A percentile compares a stretch with the other conserved stretches of the same genome.
Conservation (phyloP, 35 echinoderm and acorn worm species). For the Hemicentrotus pulcherrimus region DNA sequence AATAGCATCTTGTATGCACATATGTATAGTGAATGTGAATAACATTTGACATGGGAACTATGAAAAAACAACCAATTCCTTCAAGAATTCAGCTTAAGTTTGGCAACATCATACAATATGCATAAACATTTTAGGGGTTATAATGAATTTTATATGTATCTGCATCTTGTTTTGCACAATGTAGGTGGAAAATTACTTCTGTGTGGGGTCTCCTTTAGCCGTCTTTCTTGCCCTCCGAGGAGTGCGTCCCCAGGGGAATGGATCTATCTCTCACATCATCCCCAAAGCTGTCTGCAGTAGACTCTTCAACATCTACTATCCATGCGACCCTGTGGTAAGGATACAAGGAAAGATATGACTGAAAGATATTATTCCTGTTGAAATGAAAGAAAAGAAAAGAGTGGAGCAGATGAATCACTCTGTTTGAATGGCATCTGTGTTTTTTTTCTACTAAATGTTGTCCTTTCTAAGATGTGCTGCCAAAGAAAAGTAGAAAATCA, state of each 20-base stretch:
- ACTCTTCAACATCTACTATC: conserved; percentile 96
- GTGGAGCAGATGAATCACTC: too few species aligned
- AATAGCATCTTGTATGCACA: too few species aligned
- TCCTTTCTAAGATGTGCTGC: too few species aligned
- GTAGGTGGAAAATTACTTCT: conserved; percentile 92
- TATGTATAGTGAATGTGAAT: too few species aligned
- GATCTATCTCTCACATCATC: conserved; percentile 80
- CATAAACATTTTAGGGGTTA: too few species aligned
- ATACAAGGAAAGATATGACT: not conserved
- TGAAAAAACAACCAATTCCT: too few species aligned
- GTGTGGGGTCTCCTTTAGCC: conserved; percentile 88
- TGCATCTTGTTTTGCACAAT: not conserved
- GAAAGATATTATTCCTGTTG: not conserved
- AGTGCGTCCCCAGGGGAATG: conserved; percentile 83
- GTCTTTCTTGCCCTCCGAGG: conserved; percentile 92
- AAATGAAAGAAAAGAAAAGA: not conserved
- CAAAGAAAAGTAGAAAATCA: too few species aligned
- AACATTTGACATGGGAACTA: too few species aligned
- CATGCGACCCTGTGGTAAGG: conserved; percentile 93
- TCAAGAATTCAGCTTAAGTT: too few species aligned
- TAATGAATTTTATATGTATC: not conserved
- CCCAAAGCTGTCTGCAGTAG: conserved; percentile 81
- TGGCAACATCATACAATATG: not conserved
- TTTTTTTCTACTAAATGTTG: too few species aligned
- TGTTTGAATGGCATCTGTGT: too few species aligned